phyloP scores from a whole-genome alignment of 2,888 invertebrate genomes.

The Nasonovia ribisnigri region DNA sequence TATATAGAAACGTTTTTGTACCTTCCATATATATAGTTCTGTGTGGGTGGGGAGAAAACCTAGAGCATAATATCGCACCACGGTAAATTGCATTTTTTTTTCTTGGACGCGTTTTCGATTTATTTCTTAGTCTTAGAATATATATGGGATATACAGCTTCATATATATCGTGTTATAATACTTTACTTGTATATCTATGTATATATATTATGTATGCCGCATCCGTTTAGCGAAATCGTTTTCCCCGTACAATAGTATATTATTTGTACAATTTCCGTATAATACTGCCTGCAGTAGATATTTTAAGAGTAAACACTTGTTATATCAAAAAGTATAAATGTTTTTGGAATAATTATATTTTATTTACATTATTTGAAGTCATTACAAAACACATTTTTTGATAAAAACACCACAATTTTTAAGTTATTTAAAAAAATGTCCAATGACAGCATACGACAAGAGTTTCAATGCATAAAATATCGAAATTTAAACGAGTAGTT shows the following conservation, averaged over 20 bases:
- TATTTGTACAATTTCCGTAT: neutral
- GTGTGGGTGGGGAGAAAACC: neutral
- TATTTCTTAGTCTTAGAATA: neutral
- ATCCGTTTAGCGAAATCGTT: slow-evolving; percentile 1
- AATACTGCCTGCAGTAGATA: neutral
- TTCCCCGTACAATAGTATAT: neutral
- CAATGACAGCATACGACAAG: too few species aligned
- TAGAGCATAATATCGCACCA: neutral
- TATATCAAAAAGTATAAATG: neutral
- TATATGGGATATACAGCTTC: neutral
- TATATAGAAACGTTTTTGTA: slow-evolving; percentile 48
- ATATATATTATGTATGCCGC: neutral
- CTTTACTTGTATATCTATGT: neutral
- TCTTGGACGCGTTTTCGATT: slow-evolving; percentile 10
- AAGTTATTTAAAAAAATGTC: too few species aligned
- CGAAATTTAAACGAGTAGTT: neutral
- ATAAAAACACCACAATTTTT: neutral
- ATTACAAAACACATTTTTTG: neutral
- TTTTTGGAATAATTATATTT: neutral
- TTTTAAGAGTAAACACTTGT: neutral
- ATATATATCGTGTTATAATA: neutral
- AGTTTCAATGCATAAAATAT: neutral
- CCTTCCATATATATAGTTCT: neutral
- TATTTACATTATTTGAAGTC: neutral
- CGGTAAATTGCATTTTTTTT: slow-evolving; percentile 14